These are phyloP conservation scores for Mylabris sibirica DNA, from an alignment of 2,888 invertebrate species.

Conservation along the genomic window DNA sequence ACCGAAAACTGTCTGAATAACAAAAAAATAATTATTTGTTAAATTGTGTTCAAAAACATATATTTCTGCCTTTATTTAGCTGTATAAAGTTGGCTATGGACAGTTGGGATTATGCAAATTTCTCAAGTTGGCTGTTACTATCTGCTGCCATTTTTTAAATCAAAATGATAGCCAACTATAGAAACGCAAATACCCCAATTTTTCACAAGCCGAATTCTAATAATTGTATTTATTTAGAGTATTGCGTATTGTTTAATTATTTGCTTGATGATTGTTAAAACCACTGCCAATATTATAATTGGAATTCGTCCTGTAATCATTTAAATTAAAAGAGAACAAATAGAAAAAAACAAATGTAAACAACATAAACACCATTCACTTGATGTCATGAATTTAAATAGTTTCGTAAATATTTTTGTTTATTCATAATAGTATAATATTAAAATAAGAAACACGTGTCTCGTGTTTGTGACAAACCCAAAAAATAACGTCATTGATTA, in stretches of 20 bases:
- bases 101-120: background rate
- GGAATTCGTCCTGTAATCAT: background rate
- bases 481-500: slow-evolving; percentile 10
- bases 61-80: background rate
- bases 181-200: background rate
- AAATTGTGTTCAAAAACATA: background rate
- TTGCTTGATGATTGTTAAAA: background rate
- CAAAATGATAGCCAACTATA: background rate
- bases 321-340: background rate
- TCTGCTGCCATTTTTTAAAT: background rate
- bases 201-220: background rate
- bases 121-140: background rate
- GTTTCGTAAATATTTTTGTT: slow-evolving; percentile 3
- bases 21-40: background rate
- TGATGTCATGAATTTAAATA: slow-evolving; percentile 4
- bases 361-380: background rate
- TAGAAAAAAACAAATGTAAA: too few species aligned
- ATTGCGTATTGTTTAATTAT: slow-evolving; percentile 1
- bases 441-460: background rate
- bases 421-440: background rate
- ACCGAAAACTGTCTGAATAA: background rate
- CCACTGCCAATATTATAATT: background rate
- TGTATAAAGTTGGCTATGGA: background rate
- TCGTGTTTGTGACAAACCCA: slow-evolving; percentile 6
- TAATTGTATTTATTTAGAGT: slow-evolving; percentile 8